Base-by-base conservation (phyloP, 2,113 vertebrate genomes). In the Phyllostomus discolor region DNA sequence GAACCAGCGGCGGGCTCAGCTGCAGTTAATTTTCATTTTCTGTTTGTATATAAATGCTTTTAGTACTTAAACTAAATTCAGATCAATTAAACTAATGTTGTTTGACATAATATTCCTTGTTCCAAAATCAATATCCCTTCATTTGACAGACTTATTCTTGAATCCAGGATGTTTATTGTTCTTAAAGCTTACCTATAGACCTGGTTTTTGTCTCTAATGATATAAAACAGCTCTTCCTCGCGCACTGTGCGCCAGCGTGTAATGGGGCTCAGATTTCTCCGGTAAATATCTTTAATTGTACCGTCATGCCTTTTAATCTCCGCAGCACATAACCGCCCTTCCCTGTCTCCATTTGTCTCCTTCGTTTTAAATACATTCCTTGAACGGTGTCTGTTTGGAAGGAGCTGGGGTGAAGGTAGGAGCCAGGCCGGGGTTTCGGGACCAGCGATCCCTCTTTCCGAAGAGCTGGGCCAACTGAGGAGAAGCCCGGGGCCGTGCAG, bases 131-230 rank as follows among this genome's bases (percentile, higher is more conserved):
- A 99, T 98, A 99, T 98, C 97, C 98, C 98, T 98, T 98, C 97
- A 97, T 98, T 98, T 98, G 98, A 99, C 98, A 98, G 98, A 97
- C 98, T 98, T 98, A 98, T 98, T 98, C 98, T 98, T 98, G 98
- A 98, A 98, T 99, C 98, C 98, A 98, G 98, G 98, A 98, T 99
- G 98, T 99, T 99, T 99, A 99, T 99, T 99, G 98, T 99, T 98
- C 98, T 98, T 99, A 99, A 98, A 98, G 98, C 98, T 99, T 98
- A 99, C 99, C 98, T 99, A 99, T 98, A 99, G 98, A 98, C 98
- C 98, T 99, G 98, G 95, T 97, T 98, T 98, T 98, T 99, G 98
- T 99, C 98, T 98, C 96, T 98, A 97, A 98, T 99, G 99, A 99
- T 99, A 98, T 98, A 98, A 99, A 98, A 73, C 99, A 99, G 98